phyloP scores from a whole-genome alignment of 30 jellyfish, hydroid and myxozoan species.

The Chironex yamaguchii region DNA sequence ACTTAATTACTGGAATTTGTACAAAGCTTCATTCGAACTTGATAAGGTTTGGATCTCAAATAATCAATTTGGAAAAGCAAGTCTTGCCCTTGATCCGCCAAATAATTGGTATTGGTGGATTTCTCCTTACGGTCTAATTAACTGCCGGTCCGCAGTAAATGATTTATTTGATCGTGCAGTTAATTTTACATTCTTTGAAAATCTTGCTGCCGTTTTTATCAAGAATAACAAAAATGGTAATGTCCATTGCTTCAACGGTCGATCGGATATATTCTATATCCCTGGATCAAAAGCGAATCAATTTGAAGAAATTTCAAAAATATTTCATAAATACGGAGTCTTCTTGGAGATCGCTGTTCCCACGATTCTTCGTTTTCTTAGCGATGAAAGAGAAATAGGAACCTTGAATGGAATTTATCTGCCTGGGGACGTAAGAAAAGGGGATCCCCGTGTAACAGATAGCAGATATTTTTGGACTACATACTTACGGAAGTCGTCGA shows the following conservation, averaged over 20 bases:
- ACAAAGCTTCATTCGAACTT: slow-evolving; percentile 47
- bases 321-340: slow-evolving; percentile 70
- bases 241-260: slow-evolving; percentile 66
- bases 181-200: not conserved
- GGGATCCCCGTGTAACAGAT: slow-evolving; percentile 91
- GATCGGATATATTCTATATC: slow-evolving; percentile 84
- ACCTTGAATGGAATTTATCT: slow-evolving; percentile 80
- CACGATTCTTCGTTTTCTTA: slow-evolving; percentile 76
- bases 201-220: slow-evolving; percentile 1
- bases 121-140: slow-evolving; percentile 91
- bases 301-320: slow-evolving; percentile 75
- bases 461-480: slow-evolving; percentile 94
- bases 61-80: slow-evolving; percentile 76
- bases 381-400: slow-evolving; percentile 46
- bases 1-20: slow-evolving; percentile 87
- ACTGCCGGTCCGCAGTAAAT: slow-evolving; percentile 73
- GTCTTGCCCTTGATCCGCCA: slow-evolving; percentile 50
- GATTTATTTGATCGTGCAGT: slow-evolving; percentile 39
- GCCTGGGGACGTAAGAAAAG: slow-evolving; percentile 95
- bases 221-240: slow-evolving; percentile 58
- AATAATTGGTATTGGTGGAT: slow-evolving; percentile 97
- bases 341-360: slow-evolving; percentile 93
- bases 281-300: slow-evolving; percentile 75
- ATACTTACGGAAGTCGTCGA: slow-evolving; percentile 64
- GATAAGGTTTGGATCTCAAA: slow-evolving; percentile 80